phyloP scores from a whole-genome alignment of 2,888 invertebrate genomes.

The Chrysomela aeneicollis region DNA sequence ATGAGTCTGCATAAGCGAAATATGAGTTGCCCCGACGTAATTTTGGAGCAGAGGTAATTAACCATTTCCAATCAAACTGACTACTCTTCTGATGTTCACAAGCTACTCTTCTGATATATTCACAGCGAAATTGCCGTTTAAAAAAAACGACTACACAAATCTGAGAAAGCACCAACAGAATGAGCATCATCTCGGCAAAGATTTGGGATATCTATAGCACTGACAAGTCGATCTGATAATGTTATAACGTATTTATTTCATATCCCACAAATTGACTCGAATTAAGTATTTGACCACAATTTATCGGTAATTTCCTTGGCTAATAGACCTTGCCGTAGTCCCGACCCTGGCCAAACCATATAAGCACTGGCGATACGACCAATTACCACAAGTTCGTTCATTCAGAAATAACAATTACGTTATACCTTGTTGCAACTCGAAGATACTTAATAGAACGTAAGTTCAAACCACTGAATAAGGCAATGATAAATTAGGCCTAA shows the following conservation, averaged over 20 bases:
- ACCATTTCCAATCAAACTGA: no score
- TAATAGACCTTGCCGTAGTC: conserved; percentile 14
- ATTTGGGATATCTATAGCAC: no score
- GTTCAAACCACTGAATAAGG: conserved; percentile 33
- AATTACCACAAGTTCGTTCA: conserved; percentile 30
- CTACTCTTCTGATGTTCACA: no score
- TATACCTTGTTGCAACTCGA: conserved; percentile 28
- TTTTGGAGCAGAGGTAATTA: no score
- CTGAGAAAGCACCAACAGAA: no score
- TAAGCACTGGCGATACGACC: conserved; percentile 25
- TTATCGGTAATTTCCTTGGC: conserved; percentile 13
- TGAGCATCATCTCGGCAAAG: no score
- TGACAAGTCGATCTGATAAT: no score
- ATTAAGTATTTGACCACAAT: conserved; percentile 13
- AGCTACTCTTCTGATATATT: no score
- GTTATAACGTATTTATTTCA: background rate
- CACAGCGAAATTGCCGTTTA: no score
- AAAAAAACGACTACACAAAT: no score
- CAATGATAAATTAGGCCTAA: conserved; percentile 36
- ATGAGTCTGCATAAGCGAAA: no score
- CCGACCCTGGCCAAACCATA: conserved; percentile 33
- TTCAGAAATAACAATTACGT: conserved; percentile 33
- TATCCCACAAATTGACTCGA: background rate
- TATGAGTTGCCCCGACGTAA: no score
- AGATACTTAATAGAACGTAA: conserved; percentile 33